Evolutionary conservation across 2,113 vertebrate genomes (phyloP).

Genomic region (Prunella fulvescens): DNA sequence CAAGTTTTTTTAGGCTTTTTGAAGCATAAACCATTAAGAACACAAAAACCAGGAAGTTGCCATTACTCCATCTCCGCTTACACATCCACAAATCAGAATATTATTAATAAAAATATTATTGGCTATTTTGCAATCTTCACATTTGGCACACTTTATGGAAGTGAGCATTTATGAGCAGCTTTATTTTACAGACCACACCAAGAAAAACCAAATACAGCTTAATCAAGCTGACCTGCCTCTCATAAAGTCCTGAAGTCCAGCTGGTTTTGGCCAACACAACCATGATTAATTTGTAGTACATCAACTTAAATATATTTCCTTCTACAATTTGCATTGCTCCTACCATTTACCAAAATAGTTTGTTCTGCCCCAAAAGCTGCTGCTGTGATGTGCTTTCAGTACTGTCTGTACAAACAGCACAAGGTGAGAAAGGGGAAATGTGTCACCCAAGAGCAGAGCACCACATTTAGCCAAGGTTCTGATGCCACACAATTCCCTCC

Average conservation of each 20-base stretch:
- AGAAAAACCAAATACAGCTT: not conserved
- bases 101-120: no score
- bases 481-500: not conserved
- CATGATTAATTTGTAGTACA: not conserved
- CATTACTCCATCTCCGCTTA: not conserved
- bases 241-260: not conserved
- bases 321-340: not conserved
- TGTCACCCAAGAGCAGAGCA: not conserved
- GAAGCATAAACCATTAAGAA: not conserved
- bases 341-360: not conserved
- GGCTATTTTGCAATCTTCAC: not conserved
- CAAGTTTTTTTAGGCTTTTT: not conserved
- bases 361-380: not conserved
- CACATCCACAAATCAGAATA: not conserved
- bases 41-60: not conserved
- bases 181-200: not conserved
- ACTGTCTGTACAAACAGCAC: not conserved
- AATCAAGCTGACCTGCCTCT: not conserved
- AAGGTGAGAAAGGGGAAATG: not conserved
- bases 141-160: not conserved
- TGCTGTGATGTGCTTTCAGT: not conserved
- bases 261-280: not conserved
- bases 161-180: not conserved
- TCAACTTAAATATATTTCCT: not conserved
- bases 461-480: not conserved